Conservation (phyloP, 2,113 vertebrate genomes). For the Suricata suricatta region DNA sequence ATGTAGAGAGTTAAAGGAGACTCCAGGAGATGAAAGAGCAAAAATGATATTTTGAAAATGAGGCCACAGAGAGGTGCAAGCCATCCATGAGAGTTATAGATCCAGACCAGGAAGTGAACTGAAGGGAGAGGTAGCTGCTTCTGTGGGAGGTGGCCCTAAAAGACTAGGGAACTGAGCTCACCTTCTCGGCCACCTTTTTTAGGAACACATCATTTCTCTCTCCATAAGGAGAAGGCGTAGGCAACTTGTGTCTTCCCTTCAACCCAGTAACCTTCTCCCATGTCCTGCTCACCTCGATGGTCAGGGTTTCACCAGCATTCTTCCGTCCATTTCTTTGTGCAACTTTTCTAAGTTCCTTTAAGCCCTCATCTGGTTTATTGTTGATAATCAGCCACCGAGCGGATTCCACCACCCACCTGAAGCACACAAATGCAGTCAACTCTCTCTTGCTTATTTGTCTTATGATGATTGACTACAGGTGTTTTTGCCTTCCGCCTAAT, state of each 20-base stretch:
- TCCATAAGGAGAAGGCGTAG: neutral
- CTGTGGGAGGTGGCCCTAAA: neutral
- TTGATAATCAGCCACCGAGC: conserved; percentile 33
- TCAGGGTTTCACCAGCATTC: neutral
- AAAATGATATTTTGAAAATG: neutral
- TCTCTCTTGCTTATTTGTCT: neutral
- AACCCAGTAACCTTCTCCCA: too few relatives aligned
- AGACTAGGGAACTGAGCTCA: too few relatives aligned
- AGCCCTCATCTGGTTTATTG: neutral
- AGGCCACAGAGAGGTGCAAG: neutral
- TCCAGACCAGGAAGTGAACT: neutral
- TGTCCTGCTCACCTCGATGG: conserved; percentile 7
- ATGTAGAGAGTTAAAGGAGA: neutral
- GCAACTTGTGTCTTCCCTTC: neutral
- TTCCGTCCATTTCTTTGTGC: conserved; percentile 20
- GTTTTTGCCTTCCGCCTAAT: neutral
- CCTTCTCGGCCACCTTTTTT: neutral
- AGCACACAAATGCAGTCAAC: neutral
- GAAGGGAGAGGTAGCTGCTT: neutral
- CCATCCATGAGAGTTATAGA: neutral
- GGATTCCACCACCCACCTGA: conserved; percentile 40
- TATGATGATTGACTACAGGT: neutral
- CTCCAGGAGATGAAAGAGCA: neutral
- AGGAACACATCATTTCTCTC: neutral
- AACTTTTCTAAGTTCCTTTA: conserved; percentile 15